A percentile compares a stretch with the other conserved stretches of the same genome.
phyloP scores from a whole-genome alignment of 1,140 invertebrate species.

The Drosophila hydei region DNA sequence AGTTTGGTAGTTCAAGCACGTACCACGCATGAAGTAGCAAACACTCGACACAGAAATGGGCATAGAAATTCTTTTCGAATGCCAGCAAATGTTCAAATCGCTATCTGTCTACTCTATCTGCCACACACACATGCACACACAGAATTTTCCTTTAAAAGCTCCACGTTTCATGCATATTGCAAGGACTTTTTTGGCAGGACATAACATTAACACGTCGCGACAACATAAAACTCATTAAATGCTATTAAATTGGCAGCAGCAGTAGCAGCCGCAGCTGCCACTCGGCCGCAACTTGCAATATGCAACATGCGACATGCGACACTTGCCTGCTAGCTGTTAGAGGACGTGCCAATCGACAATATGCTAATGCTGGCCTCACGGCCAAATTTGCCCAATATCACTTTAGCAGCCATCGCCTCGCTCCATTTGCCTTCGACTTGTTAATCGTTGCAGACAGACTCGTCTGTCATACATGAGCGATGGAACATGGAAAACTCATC shows the following conservation, averaged over 20 bases:
- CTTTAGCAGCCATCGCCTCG: background rate
- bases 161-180: conserved; percentile 16
- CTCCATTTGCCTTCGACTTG: conserved; percentile 14
- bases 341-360: conserved; percentile 43
- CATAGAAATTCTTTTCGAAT: conserved; percentile 59
- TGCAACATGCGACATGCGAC: conserved; percentile 15
- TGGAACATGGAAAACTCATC: conserved; percentile 42
- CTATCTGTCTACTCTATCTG: conserved; percentile 29
- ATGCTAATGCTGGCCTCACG: conserved; percentile 42
- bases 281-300: conserved; percentile 28
- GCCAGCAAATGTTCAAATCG: conserved; percentile 52
- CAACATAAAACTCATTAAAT: conserved; percentile 69
- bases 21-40: conserved; percentile 67
- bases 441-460: conserved; percentile 66
- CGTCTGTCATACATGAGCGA: conserved; percentile 61
- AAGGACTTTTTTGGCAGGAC: conserved; percentile 28
- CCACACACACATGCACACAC: conserved; percentile 28
- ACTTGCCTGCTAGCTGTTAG: conserved; percentile 6
- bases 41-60: conserved; percentile 68
- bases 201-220: conserved; percentile 69
- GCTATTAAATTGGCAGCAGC: conserved; percentile 37
- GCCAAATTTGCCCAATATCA: conserved; percentile 1
- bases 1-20: conserved; percentile 80
- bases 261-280: conserved; percentile 19
- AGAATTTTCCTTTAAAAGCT: conserved; percentile 18